phyloP scores from a whole-genome alignment of 2,113 vertebrate genomes.

The Formicarius rufipectus region DNA sequence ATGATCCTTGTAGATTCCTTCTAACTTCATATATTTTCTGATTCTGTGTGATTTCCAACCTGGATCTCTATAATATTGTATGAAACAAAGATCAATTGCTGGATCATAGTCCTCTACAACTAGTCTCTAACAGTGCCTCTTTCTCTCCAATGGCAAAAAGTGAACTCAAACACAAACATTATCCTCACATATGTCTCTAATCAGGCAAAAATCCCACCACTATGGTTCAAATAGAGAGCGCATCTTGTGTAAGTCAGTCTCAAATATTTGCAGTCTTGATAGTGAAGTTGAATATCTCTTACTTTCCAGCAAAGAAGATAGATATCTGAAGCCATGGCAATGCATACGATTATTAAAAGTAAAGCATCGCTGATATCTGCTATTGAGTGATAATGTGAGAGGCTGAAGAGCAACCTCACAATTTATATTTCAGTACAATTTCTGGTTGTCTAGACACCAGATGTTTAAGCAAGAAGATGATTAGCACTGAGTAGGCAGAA shows the following conservation, averaged over 20 bases:
- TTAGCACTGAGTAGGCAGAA: not conserved
- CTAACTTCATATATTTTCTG: not conserved
- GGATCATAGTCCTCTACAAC: not conserved
- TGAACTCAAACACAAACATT: not conserved
- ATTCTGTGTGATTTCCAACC: not conserved
- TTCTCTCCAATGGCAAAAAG: not conserved
- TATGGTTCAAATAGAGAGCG: not conserved
- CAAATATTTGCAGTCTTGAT: conserved; percentile 1
- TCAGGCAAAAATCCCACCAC: not conserved
- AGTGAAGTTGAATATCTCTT: not conserved
- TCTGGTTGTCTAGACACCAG: not conserved
- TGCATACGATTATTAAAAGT: not conserved
- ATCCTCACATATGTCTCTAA: not conserved
- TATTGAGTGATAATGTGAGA: conserved; percentile 40
- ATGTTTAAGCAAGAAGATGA: conserved; percentile 6
- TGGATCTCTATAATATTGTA: not conserved
- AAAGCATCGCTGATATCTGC: not conserved
- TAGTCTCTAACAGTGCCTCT: not conserved
- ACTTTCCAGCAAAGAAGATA: not conserved
- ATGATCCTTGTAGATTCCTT: not conserved
- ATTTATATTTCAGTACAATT: not conserved
- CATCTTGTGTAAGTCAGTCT: not conserved
- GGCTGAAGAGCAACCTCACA: conserved; percentile 10
- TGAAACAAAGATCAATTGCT: not conserved
- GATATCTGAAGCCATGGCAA: not conserved